Base-by-base conservation (phyloP, 2,888 invertebrate genomes). In the Acrobasis consociella region DNA sequence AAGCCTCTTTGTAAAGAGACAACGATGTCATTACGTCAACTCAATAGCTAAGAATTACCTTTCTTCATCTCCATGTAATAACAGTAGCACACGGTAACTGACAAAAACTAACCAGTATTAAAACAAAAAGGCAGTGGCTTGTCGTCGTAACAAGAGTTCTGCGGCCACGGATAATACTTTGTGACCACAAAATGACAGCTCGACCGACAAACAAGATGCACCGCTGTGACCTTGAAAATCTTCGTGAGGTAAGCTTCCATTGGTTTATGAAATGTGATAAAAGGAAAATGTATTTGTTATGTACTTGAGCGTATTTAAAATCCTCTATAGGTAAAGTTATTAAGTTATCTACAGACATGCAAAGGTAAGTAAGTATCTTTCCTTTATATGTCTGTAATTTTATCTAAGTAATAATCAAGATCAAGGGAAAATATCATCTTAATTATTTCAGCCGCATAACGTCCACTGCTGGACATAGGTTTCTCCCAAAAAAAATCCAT, bases 111-210 rank as follows among this genome's bases (percentile, higher is more conserved):
- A 63, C 62, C 62, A 59, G 64, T 60, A 64, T 63, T 53, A 72
- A 69, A 65, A 72, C 63, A 75, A 82, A 78, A 78, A 81, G 75
- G 74, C 71, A 71, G 67, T 75, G 83, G 83, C 83, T 87, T 87
- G 86, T 86, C 85, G 72, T 76, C 73, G 79, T 87, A 87, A 89
- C 89, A 80, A 88, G 89, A 81, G 75, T 78, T 74, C 71, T 80
- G 81, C 73, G 82, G 81, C 80, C 66, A 67, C 68, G 75, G 75
- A 76, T 85, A 83, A 85, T 84, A 75, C 72, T 72, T 70, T 72
- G 70, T 68, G 73, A 88, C 88, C 88, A 73, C 83, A 83, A 86
- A 75, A 83, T 76, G 83, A 80, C 79, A 77, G 82, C 72, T 67
- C 70, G 22, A 71, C 69, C 66, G 74, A 72, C 75, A 77, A 85